These are phyloP conservation scores for Gavialis gangeticus DNA, from an alignment of 2,113 vertebrate genomes.

Conservation along the genomic window DNA sequence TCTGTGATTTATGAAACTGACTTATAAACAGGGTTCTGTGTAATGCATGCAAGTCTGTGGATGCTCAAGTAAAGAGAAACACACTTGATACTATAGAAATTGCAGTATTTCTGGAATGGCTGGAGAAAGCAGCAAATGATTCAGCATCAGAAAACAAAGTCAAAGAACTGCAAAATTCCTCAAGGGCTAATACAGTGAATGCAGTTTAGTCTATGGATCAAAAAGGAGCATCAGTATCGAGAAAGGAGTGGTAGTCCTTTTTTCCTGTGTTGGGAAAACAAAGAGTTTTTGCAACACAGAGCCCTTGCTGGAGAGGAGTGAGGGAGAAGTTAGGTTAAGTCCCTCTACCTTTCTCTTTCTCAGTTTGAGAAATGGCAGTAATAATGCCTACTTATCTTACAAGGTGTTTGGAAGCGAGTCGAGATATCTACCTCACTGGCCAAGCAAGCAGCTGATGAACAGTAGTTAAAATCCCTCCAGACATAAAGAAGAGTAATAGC, in stretches of 20 bases:
- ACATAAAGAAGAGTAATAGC: not conserved
- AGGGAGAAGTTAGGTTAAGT: not conserved
- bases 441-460: not conserved
- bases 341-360: not conserved
- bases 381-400: not conserved
- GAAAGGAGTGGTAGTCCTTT: not conserved
- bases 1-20: not conserved
- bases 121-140: not conserved
- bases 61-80: not conserved
- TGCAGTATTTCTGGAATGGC: not conserved
- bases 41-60: not conserved
- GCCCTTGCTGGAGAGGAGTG: not conserved
- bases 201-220: not conserved
- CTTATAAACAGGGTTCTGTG: not conserved
- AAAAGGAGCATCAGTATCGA: not conserved
- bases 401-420: not conserved
- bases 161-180: not conserved
- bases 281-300: not conserved
- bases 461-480: not conserved
- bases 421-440: not conserved
- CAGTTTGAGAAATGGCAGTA: not conserved
- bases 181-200: not conserved
- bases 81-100: not conserved
- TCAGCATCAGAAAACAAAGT: not conserved
- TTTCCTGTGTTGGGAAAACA: no score